A percentile compares a stretch with the other conserved stretches of the same genome.
Conservation (phyloP, 2,888 invertebrate genomes). For the Campopleginae sp. region DNA sequence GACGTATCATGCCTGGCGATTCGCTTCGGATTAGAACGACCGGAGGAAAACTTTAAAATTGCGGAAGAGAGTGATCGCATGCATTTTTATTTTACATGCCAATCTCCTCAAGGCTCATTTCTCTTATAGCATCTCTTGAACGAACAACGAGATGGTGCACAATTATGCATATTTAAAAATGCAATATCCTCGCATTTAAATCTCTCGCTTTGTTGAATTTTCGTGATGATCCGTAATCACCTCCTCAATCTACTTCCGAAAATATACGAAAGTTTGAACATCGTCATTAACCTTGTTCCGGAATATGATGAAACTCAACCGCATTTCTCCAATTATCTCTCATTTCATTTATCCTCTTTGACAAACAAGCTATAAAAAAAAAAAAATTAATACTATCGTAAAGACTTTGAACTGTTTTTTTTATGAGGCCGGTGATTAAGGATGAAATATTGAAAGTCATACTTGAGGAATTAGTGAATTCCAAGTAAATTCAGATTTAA, state of each 20-base stretch:
- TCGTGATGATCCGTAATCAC: conserved; percentile 12
- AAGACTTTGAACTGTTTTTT: neutral
- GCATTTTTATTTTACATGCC: conserved; percentile 45
- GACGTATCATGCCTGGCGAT: conserved; percentile 22
- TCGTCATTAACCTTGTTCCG: neutral
- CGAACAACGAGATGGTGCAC: conserved; percentile 50
- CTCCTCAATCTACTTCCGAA: conserved; percentile 16
- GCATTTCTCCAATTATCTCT: neutral
- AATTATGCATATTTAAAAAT: conserved; percentile 20
- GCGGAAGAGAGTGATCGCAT: conserved; percentile 59
- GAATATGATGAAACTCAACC: neutral
- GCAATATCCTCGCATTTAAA: neutral
- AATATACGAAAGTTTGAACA: conserved; percentile 19
- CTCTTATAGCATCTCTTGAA: conserved; percentile 23
- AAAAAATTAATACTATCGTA: neutral
- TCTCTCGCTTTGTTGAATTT: conserved; percentile 13
- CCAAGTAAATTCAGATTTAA: neutral
- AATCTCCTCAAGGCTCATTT: conserved; percentile 24
- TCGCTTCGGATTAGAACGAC: conserved; percentile 30
- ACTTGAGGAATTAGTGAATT: neutral
- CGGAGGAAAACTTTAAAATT: conserved; percentile 34
- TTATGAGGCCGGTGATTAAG: neutral
- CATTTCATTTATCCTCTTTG: neutral
- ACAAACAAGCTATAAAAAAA: neutral
- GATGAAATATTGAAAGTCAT: neutral